Base-by-base conservation (phyloP, 2,113 vertebrate species). In the Isurus oxyrinchus region DNA sequence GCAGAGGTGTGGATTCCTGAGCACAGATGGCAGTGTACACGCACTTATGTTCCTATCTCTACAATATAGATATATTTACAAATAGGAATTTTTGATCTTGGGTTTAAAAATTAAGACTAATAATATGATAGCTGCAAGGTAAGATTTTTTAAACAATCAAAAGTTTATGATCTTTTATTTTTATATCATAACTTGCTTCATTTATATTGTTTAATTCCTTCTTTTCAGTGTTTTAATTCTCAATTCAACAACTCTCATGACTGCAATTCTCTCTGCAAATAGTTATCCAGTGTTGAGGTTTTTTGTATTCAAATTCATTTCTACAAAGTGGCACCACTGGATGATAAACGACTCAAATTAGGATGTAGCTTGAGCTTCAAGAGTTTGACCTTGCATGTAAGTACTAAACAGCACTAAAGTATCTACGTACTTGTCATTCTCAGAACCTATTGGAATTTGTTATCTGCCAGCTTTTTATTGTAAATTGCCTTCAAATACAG, bases 271-370 rank as follows among this genome's bases (percentile, higher is more conserved):
- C 61, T 67, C 59, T 8, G 14, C 25, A 95, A 72, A 27, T 19
- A 95, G 67, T 72, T 49, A 27, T 23, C 25, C 67, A 13, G 44
- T 55, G 23, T 49, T 55, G 44, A 72, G 94, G 66, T 35, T 55
- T 76, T 94, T 95, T 72, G 66, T 69, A 69, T 98, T 97, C 97
- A 96, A 97, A 97, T 97, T 97, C 97, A 97, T 23, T 97, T 97
- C 96, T 97, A 98, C 97, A 97, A 98, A 98, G 97, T 97, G 96
- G 96, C 96, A 96, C 98, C 98, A 97, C 94, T 97, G 97, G 96
- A 97, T 98, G 98, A 98, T 98, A 98, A 98, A 98, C 97, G 97
- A 97, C 97, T 97, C 97, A 98, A 98, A 98, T 98, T 98, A 98
- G 97, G 96, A 97, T 97, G 98, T 66, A 96, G 96, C 97, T 97